Percentiles rank a stretch among this genome's conserved stretches.
phyloP scores from a whole-genome alignment of 2,888 invertebrate genomes.

The Oscheius sp. region DNA sequence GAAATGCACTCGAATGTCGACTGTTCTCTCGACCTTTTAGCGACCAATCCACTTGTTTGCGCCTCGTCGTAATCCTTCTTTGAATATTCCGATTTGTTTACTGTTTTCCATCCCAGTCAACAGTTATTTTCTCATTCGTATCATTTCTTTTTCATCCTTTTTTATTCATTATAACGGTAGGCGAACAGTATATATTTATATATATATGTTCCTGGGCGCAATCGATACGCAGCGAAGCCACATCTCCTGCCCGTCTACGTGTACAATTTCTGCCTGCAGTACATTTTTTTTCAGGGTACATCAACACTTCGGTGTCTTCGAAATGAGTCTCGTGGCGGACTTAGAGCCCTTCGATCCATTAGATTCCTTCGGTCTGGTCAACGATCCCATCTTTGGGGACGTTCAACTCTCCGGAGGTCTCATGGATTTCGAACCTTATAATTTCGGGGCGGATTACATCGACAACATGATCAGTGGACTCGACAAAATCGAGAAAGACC shows the following conservation, averaged over 20 bases:
- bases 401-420: neutral
- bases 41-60: too few species aligned
- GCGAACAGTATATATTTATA: constrained; percentile 1
- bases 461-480: constrained; percentile 7
- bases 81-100: neutral
- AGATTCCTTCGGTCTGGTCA: neutral
- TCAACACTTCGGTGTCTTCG: constrained; percentile 5
- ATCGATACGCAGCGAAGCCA: constrained; percentile 10
- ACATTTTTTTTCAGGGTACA: neutral
- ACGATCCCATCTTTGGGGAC: neutral
- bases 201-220: neutral
- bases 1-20: too few species aligned
- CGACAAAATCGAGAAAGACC: constrained; percentile 15
- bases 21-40: too few species aligned
- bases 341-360: constrained; percentile 8
- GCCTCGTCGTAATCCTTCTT: too few species aligned
- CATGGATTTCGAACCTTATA: neutral
- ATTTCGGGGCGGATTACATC: neutral
- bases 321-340: too few species aligned
- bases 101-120: neutral
- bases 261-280: neutral
- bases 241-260: neutral
- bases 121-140: neutral
- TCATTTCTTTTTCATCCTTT: neutral
- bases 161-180: neutral